A percentile compares a stretch with the other conserved stretches of the same genome.
Evolutionary conservation across 2,113 vertebrate genomes (phyloP).

Genomic region (Psittacus erithacus): DNA sequence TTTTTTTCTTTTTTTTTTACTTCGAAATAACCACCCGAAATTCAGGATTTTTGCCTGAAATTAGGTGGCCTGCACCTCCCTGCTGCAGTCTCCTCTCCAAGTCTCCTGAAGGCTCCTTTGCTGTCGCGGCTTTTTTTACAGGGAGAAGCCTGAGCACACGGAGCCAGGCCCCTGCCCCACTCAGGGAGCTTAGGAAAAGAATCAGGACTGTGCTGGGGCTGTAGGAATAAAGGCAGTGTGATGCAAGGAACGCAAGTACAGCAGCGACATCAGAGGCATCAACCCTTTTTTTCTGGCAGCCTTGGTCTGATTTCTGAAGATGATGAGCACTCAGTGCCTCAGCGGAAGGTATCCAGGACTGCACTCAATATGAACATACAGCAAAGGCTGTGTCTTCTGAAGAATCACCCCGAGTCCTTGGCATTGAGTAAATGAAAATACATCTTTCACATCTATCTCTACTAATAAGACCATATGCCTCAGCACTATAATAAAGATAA

Average conservation of each 20-base stretch:
- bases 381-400: neutral
- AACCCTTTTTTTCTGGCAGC: neutral
- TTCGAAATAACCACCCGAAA: neutral
- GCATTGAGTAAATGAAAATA: neutral
- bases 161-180: neutral
- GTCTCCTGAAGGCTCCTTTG: neutral
- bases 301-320: neutral
- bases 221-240: neutral
- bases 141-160: rapidly evolving
- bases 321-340: neutral
- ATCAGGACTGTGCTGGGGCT: rapidly evolving
- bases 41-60: neutral
- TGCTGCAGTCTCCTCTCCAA: no score
- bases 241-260: rapidly evolving
- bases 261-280: neutral
- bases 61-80: neutral
- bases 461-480: neutral
- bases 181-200: neutral
- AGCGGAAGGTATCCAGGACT: neutral
- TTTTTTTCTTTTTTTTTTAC: neutral
- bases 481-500: neutral
- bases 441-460: neutral
- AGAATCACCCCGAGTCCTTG: neutral
- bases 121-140: rapidly evolving
- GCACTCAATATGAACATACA: rapidly evolving